phyloP scores from a whole-genome alignment of 2,113 vertebrate species.

The Tringa solitaria region DNA sequence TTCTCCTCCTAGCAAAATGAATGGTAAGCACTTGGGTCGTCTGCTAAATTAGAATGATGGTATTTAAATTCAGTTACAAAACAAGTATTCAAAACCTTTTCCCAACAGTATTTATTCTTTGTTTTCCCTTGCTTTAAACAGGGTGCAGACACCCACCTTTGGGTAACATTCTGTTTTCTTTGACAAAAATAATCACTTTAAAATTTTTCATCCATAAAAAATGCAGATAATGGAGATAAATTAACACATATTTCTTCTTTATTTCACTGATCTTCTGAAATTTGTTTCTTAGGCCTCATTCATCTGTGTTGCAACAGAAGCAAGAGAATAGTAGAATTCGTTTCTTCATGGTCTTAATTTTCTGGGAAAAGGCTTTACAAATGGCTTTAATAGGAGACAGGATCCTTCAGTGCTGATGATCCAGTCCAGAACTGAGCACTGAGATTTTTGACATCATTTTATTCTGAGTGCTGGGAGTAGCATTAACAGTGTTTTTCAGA shows the following conservation, averaged over 20 bases:
- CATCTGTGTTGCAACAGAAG: not conserved
- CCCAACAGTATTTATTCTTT: not conserved
- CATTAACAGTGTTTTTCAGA: not conserved
- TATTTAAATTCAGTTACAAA: not conserved
- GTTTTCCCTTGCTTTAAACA: not conserved
- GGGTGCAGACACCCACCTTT: not conserved
- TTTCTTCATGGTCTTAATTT: not conserved
- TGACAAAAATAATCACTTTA: not conserved
- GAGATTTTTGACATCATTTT: not conserved
- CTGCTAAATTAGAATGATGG: not conserved
- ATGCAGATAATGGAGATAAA: not conserved
- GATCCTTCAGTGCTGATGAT: not conserved
- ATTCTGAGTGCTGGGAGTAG: not conserved
- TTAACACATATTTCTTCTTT: not conserved
- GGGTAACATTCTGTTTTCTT: not conserved
- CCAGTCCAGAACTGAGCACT: not conserved
- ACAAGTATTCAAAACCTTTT: not conserved
- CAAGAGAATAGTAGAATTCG: not conserved
- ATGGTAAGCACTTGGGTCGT: not conserved
- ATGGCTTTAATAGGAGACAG: not conserved
- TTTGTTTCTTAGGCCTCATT: constrained; percentile 1
- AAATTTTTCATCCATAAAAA: not conserved
- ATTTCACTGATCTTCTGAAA: not conserved
- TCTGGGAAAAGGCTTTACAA: not conserved
- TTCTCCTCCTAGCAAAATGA: not conserved